A percentile compares a stretch with the other conserved stretches of the same genome.
These are phyloP conservation scores for Baccha elongata DNA, from an alignment of 2,888 invertebrate genomes.

Conservation along the genomic window DNA sequence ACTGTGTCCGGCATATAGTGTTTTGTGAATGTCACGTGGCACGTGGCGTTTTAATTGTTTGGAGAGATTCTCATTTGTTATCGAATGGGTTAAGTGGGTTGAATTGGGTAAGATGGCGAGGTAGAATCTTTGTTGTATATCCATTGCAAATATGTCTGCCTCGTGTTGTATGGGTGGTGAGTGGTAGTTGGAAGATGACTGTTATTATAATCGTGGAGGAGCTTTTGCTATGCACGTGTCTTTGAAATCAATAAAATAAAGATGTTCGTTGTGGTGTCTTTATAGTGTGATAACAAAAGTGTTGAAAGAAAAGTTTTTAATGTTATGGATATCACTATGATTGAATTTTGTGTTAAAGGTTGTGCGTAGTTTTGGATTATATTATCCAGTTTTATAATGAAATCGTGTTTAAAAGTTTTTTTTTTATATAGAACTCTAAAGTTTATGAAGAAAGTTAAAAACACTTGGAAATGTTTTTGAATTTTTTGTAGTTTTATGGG, in stretches of 20 bases:
- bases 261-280: background rate
- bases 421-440: no score
- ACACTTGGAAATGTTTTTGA: no score
- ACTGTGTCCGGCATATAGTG: constrained; percentile 38
- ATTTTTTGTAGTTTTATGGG: no score
- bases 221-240: constrained; percentile 4
- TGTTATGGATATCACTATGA: no score
- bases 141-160: background rate
- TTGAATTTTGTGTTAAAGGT: no score
- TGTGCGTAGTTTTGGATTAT: no score
- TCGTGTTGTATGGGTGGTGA: no score
- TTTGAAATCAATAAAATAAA: background rate
- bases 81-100: background rate
- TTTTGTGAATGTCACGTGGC: constrained; percentile 58
- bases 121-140: background rate
- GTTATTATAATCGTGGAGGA: background rate
- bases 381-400: no score
- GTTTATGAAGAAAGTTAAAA: no score
- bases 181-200: background rate
- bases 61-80: background rate
- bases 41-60: constrained; percentile 62
- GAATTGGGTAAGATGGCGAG: background rate
- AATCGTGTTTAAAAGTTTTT: no score
- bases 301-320: background rate
- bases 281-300: background rate